phyloP scores from a whole-genome alignment of 2,113 vertebrate species.

The Pyxicephalus adspersus region DNA sequence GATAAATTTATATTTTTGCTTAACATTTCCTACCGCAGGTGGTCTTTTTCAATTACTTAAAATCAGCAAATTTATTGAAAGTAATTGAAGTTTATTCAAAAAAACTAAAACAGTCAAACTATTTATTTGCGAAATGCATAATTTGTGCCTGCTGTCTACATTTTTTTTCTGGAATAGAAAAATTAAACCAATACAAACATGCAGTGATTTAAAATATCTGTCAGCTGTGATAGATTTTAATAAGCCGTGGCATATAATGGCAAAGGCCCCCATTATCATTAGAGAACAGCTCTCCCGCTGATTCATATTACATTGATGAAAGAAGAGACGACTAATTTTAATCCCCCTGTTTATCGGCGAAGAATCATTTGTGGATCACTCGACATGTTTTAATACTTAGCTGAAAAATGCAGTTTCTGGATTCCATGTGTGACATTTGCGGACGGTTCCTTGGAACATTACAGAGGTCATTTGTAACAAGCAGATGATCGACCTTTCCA shows the following conservation, averaged over 20 bases:
- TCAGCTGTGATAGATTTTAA: constrained; percentile 78
- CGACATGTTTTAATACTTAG: constrained; percentile 81
- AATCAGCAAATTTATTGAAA: constrained; percentile 18
- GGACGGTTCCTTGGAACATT: constrained; percentile 69
- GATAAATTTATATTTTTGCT: constrained; percentile 29
- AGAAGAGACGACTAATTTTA: constrained; percentile 77
- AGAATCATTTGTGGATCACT: constrained; percentile 82
- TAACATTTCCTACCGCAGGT: constrained; percentile 13
- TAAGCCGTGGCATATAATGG: constrained; percentile 72
- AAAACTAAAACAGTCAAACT: constrained; percentile 25
- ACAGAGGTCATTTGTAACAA: constrained; percentile 66
- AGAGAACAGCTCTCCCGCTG: constrained; percentile 71
- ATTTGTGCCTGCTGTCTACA: constrained; percentile 33
- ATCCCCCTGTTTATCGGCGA: constrained; percentile 80
- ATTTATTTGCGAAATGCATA: constrained; percentile 16
- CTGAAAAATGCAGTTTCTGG: constrained; percentile 73
- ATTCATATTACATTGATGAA: constrained; percentile 80
- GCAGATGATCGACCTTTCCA: constrained; percentile 69
- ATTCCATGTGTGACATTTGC: constrained; percentile 74
- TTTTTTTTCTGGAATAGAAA: constrained; percentile 25
- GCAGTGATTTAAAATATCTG: constrained; percentile 77
- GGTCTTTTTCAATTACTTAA: constrained; percentile 41
- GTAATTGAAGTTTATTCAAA: constrained; percentile 31
- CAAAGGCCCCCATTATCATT: constrained; percentile 80
- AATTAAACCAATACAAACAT: constrained; percentile 58